These are phyloP conservation scores for Odontocolon sp. DNA, from an alignment of 2,888 invertebrate genomes.

Conservation along the genomic window DNA sequence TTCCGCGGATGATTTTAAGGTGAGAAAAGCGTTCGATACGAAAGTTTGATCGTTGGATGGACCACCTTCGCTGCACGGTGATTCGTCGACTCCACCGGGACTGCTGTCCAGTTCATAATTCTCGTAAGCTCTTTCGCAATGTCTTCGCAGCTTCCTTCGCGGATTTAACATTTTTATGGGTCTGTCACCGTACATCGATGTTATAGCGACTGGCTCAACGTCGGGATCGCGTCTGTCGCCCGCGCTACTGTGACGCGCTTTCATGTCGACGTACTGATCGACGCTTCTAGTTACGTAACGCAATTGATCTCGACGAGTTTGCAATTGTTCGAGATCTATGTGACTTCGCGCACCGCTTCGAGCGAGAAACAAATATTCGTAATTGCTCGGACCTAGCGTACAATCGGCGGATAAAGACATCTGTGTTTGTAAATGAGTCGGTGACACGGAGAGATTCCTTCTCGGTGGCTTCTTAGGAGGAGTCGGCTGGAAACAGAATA, in stretches of 20 bases:
- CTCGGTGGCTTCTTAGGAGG: constrained; percentile 95
- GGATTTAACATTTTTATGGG: constrained; percentile 88
- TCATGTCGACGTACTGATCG: constrained; percentile 91
- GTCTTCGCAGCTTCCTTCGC: constrained; percentile 86
- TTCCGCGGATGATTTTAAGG: constrained; percentile 84
- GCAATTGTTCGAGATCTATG: constrained; percentile 87
- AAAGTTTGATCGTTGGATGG: constrained; percentile 79
- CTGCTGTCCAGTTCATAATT: constrained; percentile 83
- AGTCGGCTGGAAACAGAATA: constrained; percentile 85
- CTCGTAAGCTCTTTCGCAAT: constrained; percentile 84
- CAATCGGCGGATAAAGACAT: constrained; percentile 83
- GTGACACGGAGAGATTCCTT: constrained; percentile 92
- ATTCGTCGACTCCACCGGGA: constrained; percentile 81
- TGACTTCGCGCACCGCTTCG: constrained; percentile 87
- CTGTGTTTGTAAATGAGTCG: constrained; percentile 86
- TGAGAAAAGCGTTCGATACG: constrained; percentile 83
- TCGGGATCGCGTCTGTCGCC: constrained; percentile 75
- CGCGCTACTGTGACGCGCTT: constrained; percentile 82
- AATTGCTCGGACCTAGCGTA: constrained; percentile 85
- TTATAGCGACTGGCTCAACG: constrained; percentile 87
- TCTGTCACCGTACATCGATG: constrained; percentile 88
- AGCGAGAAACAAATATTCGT: constrained; percentile 85
- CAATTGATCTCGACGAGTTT: constrained; percentile 82
- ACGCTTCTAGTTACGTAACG: constrained; percentile 87
- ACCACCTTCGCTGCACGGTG: constrained; percentile 78